Evolutionary conservation across 2,113 vertebrate species (phyloP), one percentile per base, ranked within the genome.

Genomic region (Ranitomeya imitator): DNA sequence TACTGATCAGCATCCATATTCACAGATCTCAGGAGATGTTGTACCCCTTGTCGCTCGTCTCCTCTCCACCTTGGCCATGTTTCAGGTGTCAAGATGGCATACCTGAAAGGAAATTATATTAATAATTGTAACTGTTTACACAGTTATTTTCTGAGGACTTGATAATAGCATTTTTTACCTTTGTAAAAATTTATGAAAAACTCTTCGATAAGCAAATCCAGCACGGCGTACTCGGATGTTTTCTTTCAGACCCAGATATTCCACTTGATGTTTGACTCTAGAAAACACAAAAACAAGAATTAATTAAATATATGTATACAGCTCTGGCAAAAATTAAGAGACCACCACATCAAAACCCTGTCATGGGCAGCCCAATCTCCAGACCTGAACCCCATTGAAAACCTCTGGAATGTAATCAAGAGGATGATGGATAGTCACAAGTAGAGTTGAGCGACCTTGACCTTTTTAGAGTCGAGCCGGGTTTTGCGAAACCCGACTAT

Each of bases 1-100:
- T 97, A 99, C 94, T 99, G 98, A 92, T 99, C 98, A 0, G 92
- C 91, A 2, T 99, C 98, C 97, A 99, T 99, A 93, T 98, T 97
- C 89, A 99, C 98, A 0, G 97, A 96, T n/a, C 91, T 92, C 13
- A 99, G 93, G 18, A 99, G 94, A 91, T 98, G 97, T 90, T 98
- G 96, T 87, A 98, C 97, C 0, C 98, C 98, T 88, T 98, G 96
- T 61, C 96, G 95, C 91, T 98, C 97, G 0, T 96, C 95, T 23
- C 97, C 97, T 0, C 89, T 94, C 98, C 98, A 99, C 11, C 18
- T 73, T 0, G 98, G 98, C 97, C 97, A 99, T 0, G 98, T 99
- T 93, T 99, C 96, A 0, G 94, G 91, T 7, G 98, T 99, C 86
- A 99, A 95, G 88, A 99, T 98, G 91, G 98, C 97, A 0, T 99